These are phyloP conservation scores for Otus scops DNA, from an alignment of 2,797 vertebrate genomes.

Conservation along the genomic window DNA sequence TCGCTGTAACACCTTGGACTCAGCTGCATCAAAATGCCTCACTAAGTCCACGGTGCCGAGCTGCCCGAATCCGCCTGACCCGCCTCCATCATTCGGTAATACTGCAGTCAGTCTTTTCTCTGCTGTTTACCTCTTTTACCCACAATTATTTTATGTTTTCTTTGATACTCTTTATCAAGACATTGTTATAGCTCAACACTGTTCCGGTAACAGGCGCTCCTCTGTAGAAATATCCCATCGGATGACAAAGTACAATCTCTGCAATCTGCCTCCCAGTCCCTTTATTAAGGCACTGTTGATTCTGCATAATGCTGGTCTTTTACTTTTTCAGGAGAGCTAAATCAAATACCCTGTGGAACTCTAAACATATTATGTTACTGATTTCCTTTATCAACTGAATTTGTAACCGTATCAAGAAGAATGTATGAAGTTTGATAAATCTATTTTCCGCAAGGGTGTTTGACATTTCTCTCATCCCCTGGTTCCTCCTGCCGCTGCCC, in stretches of 20 bases:
- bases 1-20: accelerated
- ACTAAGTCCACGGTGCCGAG: accelerated
- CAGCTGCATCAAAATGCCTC: background rate
- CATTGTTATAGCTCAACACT: background rate
- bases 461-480: background rate
- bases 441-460: background rate
- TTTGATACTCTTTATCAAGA: background rate
- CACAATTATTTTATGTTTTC: background rate
- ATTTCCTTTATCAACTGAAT: background rate
- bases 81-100: background rate
- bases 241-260: background rate
- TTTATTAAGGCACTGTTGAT: background rate
- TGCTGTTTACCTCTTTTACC: background rate
- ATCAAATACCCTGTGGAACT: background rate
- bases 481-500: background rate
- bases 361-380: background rate
- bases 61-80: background rate
- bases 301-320: background rate
- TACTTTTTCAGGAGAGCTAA: background rate
- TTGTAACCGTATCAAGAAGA: background rate
- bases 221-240: background rate
- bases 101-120: background rate
- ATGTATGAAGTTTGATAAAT: background rate
- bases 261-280: background rate
- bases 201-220: background rate